Evolutionary conservation across 2,888 invertebrate genomes (phyloP).

Genomic region (Scelioninae gen. 1): DNA sequence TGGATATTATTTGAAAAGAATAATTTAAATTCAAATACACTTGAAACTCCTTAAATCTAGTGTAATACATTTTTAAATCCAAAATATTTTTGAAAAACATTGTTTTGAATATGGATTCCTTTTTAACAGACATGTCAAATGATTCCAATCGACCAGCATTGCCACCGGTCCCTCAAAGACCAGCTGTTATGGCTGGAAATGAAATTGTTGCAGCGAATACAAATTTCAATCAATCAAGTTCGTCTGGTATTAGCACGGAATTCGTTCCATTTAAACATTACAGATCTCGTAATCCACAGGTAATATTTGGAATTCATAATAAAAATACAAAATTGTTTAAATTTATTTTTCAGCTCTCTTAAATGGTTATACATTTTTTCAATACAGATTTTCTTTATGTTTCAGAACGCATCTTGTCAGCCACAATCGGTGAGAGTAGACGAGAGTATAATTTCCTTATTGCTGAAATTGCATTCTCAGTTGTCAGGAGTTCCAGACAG

Average conservation of each 20-base stretch:
- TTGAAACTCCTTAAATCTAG: no score
- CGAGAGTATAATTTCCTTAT: slow-evolving; percentile 94
- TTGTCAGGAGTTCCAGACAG: slow-evolving; percentile 93
- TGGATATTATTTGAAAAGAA: no score
- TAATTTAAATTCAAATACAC: no score
- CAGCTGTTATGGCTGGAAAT: slow-evolving; percentile 83
- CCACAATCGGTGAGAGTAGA: slow-evolving; percentile 87
- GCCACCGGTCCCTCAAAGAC: slow-evolving; percentile 80
- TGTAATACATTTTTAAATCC: no score
- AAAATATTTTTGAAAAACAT: no score
- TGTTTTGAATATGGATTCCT: no score
- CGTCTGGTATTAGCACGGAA: slow-evolving; percentile 70
- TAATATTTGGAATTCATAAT: slow-evolving; percentile 63
- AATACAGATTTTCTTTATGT: no score
- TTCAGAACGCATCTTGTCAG: slow-evolving; percentile 76
- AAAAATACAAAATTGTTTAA: no score
- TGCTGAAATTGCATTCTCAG: slow-evolving; percentile 95
- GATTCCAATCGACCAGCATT: slow-evolving; percentile 78
- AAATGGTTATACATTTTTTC: no score
- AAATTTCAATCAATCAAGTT: slow-evolving; percentile 62
- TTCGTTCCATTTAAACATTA: slow-evolving; percentile 82
- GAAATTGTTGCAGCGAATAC: slow-evolving; percentile 80
- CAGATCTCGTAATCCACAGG: slow-evolving; percentile 79
- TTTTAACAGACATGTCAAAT: slow-evolving; percentile 28
- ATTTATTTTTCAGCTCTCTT: no score